Evolutionary conservation across 2,797 vertebrate species (phyloP).

Genomic region (Schizopygopsis pylzovi): DNA sequence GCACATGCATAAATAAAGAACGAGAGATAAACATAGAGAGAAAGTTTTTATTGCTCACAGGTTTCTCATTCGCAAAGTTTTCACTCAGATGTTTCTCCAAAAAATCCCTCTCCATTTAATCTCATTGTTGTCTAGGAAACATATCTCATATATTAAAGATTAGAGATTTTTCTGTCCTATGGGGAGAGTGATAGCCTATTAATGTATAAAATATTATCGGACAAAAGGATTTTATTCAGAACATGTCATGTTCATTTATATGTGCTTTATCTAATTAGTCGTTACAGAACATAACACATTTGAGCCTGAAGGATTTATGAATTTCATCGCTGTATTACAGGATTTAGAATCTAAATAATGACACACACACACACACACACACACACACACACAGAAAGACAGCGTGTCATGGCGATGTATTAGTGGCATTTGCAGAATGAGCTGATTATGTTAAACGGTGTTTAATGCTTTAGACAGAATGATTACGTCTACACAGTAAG

Average conservation of each 20-base stretch:
- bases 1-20: conserved; percentile 38
- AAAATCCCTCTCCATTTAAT: not conserved
- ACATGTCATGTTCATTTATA: conserved; percentile 4
- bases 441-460: conserved; percentile 55
- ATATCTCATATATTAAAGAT: not conserved
- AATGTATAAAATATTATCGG: not conserved
- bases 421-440: conserved; percentile 29
- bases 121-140: not conserved
- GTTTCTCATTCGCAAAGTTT: not conserved
- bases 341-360: conserved; percentile 31
- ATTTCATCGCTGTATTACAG: conserved; percentile 24
- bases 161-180: not conserved
- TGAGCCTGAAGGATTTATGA: conserved; percentile 42
- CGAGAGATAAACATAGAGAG: not conserved
- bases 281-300: conserved; percentile 29
- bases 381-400: not conserved
- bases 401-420: conserved; percentile 28
- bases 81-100: no score
- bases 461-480: conserved; percentile 56
- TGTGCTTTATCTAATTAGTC: conserved; percentile 40
- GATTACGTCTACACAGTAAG: conserved; percentile 45
- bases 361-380: conserved; percentile 36
- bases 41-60: not conserved
- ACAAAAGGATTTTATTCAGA: not conserved
- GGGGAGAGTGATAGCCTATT: not conserved